Base-by-base conservation (phyloP, 2,797 vertebrate species). In the Momotus momota region DNA sequence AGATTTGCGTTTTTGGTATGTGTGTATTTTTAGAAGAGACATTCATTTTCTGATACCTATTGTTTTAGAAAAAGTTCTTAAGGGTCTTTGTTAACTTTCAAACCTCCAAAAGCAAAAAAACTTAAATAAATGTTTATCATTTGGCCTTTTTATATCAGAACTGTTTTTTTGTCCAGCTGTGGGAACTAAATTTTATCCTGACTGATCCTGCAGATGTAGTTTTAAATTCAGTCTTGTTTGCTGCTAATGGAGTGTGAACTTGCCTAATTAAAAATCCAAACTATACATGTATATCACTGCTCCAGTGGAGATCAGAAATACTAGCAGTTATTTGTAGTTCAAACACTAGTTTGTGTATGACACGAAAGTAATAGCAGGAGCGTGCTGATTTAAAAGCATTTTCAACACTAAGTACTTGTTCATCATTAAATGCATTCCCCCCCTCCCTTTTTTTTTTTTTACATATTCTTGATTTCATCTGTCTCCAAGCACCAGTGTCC, bases 251-350 rank as follows among this genome's bases (percentile, higher is more conserved):
- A 81, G 83, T 77, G 45, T 81, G 78, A 95, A 86, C 60, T 60
- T 27, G 16, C 46, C 66, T 91, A 91, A 90, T 85, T 90, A 95
- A 91, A 95, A 93, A 70, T 78, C 74, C 67, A 80, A 91, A 85
- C 80, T 69, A 25, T 87, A 72, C 61, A 64, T 33, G 29, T 87
- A 54, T 64, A 81, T 74, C 78, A 69, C 62, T 88, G 73, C 72
- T 90, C 57, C 90, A 80, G 7, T 43, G 71, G 87, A 95, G 57
- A 88, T 87, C 90, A 94, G 90, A 92, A 88, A 91, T 43, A 80
- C 46, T 33, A 70, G 41, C 48, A 79, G 66, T 67, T 93, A 81
- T 80, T 94, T 90, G 78, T 84, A 93, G 67, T 84, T 94, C 86
- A 94, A 77, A 66, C 49, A 38, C 55, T 58, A 49, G 58, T 41